Percentiles rank a stretch among this genome's conserved stretches.
Conservation (phyloP, 2,888 invertebrate species). For the Silvanus unidentatus region DNA sequence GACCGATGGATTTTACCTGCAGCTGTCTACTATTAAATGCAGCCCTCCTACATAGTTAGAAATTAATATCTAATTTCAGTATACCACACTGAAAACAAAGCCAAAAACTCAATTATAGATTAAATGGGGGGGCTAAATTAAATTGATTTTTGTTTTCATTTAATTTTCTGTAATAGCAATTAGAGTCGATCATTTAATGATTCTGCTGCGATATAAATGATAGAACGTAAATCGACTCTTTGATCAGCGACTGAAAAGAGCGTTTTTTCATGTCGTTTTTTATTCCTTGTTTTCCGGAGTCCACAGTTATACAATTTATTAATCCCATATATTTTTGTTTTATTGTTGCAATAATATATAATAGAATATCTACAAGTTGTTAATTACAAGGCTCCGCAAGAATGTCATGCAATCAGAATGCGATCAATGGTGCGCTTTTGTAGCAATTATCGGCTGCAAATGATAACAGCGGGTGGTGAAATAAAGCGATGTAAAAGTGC, state of each 20-base stretch:
- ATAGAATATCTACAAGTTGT: too few species aligned
- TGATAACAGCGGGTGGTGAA: conserved; percentile 28
- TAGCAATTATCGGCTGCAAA: conserved; percentile 26
- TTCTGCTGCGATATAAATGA: too few species aligned
- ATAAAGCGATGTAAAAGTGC: conserved; percentile 22
- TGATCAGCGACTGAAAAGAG: too few species aligned
- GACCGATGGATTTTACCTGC: conserved; percentile 16
- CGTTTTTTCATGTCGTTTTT: too few species aligned
- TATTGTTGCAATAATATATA: too few species aligned
- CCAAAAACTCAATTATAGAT: not conserved
- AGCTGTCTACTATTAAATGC: conserved; percentile 24
- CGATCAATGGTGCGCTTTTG: conserved; percentile 10
- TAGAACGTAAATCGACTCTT: too few species aligned
- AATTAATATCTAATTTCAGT: conserved; percentile 31
- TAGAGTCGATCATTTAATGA: too few species aligned
- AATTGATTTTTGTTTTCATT: not conserved
- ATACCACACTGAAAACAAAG: conserved; percentile 18
- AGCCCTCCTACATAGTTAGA: conserved; percentile 30
- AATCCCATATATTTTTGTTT: too few species aligned
- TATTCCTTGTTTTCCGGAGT: too few species aligned
- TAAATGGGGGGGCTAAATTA: not conserved
- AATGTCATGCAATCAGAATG: not conserved
- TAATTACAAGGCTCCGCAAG: too few species aligned
- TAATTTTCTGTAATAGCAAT: too few species aligned
- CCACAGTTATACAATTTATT: too few species aligned